Percentiles rank a stretch among this genome's conserved stretches.
These are phyloP conservation scores for Fragariocoptes setiger DNA, from an alignment of 1,140 invertebrate genomes.

Conservation along the genomic window DNA sequence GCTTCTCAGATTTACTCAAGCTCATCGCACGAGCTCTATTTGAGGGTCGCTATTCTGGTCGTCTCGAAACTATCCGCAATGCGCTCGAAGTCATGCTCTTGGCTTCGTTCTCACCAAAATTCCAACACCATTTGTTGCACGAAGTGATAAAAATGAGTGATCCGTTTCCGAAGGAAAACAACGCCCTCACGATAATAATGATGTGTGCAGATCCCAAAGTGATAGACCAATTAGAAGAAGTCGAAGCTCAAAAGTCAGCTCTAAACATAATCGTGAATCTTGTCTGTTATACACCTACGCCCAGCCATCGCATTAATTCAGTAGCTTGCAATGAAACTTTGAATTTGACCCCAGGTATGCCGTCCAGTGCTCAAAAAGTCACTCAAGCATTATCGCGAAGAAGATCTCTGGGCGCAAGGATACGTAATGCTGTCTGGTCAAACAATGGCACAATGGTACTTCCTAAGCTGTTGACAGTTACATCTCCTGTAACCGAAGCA, in stretches of 20 bases:
- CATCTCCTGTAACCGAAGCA: constrained; percentile 79
- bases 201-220: neutral
- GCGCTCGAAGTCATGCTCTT: constrained; percentile 63
- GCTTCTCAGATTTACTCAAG: constrained; percentile 48
- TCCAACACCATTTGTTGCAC: constrained; percentile 32
- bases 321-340: neutral
- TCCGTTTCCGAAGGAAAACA: constrained; percentile 26
- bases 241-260: constrained; percentile 65
- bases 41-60: neutral
- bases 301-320: too few relatives aligned
- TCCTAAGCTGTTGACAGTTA: constrained; percentile 44
- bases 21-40: constrained; percentile 30
- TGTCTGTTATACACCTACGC: constrained; percentile 66
- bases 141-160: constrained; percentile 25
- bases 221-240: too few relatives aligned
- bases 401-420: constrained; percentile 41
- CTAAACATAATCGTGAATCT: constrained; percentile 60
- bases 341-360: constrained; percentile 6
- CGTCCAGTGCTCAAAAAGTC: constrained; percentile 23
- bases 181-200: neutral
- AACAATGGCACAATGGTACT: constrained; percentile 75
- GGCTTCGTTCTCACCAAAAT: constrained; percentile 55
- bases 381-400: constrained; percentile 28
- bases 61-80: constrained; percentile 53
- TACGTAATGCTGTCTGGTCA: constrained; percentile 64